These are phyloP conservation scores for Crioceris asparagi DNA, from an alignment of 2,888 invertebrate species.

Conservation along the genomic window DNA sequence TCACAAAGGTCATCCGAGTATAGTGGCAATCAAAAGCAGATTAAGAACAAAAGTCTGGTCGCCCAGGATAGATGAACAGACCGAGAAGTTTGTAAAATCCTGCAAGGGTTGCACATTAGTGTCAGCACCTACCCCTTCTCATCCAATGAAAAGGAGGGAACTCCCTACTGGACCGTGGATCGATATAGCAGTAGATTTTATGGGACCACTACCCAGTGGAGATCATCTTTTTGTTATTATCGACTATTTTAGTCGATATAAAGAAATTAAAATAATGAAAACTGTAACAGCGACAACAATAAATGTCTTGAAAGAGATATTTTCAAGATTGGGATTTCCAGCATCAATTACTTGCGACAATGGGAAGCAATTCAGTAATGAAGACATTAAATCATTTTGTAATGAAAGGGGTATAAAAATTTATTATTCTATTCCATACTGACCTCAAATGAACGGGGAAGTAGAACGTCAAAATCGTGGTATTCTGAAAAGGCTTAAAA, in stretches of 20 bases:
- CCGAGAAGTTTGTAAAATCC: slow-evolving; percentile 13
- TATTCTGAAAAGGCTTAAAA: slow-evolving; percentile 10
- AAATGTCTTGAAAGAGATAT: slow-evolving; percentile 16
- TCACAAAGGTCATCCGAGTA: slow-evolving; percentile 31
- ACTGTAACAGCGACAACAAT: slow-evolving; percentile 12
- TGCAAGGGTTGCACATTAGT: slow-evolving; percentile 19
- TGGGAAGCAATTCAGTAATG: slow-evolving; percentile 17
- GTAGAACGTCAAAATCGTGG: slow-evolving; percentile 11
- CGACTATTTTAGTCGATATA: slow-evolving; percentile 23
- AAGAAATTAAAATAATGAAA: slow-evolving; percentile 20
- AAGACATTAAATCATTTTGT: slow-evolving; percentile 17
- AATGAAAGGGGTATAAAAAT: slow-evolving; percentile 15
- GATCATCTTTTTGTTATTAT: slow-evolving; percentile 22
- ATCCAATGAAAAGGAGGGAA: slow-evolving; percentile 18
- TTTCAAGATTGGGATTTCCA: slow-evolving; percentile 17
- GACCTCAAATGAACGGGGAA: slow-evolving; percentile 16
- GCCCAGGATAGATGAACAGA: slow-evolving; percentile 22
- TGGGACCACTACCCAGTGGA: slow-evolving; percentile 19
- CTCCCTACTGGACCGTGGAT: slow-evolving; percentile 15
- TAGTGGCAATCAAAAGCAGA: slow-evolving; percentile 28
- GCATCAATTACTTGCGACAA: slow-evolving; percentile 16
- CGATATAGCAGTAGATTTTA: slow-evolving; percentile 21
- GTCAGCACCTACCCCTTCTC: slow-evolving; percentile 10
- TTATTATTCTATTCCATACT: slow-evolving; percentile 13
- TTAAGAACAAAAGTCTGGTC: slow-evolving; percentile 30